Base-by-base conservation (phyloP, 2,113 vertebrate species). In the Tringa solitaria region DNA sequence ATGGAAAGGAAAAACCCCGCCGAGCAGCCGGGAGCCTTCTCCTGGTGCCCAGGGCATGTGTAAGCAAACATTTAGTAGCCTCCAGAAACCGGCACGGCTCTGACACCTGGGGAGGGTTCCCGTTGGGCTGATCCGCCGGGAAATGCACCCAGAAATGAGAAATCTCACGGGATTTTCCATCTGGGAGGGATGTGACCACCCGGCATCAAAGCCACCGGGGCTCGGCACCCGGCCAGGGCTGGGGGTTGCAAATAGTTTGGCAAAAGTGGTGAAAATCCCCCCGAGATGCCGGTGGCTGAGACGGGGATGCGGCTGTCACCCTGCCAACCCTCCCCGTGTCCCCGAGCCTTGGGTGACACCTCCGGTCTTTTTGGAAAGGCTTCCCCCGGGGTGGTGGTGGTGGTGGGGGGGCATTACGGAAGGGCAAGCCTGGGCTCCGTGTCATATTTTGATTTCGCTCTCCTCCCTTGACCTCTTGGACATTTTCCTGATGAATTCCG, bases 241-340 rank as follows among this genome's bases (percentile, higher is more conserved):
- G 48, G 14, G 26, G 22, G 51, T 79, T 91, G 37, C 68, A 76
- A 70, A 70, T 0, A 1, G 13, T 33, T 93, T 78, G n/a, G 85
- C 64, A 50, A 69, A 88, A 45, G 1, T 2, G 1, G 9, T 32
- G 23, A 54, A 80, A 89, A 51, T 24, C 14, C 10, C 46, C 46
- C 37, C 5, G 1, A 54, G 16, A 21, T 0, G 3, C 20, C 2
- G 30, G 37, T 16, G 14, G 6, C 37, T 23, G 51, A 37, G 33
- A 7, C 27, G 2, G 4, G 4, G 28, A 33, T 8, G 0, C 0
- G 3, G 75, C 12, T 59, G 4, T 10, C 12, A 1, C 39, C 6
- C 35, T 9, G 53, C 37, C 18, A 48, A 20, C 26, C n/a, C 41
- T 43, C 61, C 14, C 28, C 2, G 2, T 67, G 56, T 75, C 60